Evolutionary conservation across 2,113 vertebrate species (phyloP).

Genomic region (Benitochromis conjunctus): DNA sequence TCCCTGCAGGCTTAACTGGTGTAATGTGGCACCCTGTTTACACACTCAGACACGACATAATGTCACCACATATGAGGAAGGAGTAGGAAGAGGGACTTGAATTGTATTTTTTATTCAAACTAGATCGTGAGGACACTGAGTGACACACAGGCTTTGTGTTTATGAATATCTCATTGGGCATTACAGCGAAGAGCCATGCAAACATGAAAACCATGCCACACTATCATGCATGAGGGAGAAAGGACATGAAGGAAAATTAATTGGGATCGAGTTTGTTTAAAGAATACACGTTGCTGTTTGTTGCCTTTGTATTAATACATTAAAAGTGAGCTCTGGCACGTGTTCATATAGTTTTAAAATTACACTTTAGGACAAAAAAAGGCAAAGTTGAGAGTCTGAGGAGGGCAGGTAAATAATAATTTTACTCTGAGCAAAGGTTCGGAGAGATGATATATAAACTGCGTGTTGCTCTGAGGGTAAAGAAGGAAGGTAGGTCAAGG

Average conservation of each 20-base stretch:
- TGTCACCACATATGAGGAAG: background rate
- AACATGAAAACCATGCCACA: conserved; percentile 55
- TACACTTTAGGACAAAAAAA: background rate
- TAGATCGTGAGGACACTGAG: background rate
- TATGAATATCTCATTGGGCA: background rate
- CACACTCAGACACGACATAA: background rate
- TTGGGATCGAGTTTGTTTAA: background rate
- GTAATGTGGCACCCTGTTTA: conserved; percentile 14
- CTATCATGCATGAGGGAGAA: conserved; percentile 48
- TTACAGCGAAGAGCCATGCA: conserved; percentile 58
- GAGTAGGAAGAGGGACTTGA: background rate
- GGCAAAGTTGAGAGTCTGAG: background rate
- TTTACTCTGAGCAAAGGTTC: background rate
- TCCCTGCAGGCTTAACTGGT: background rate
- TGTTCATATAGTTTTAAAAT: background rate
- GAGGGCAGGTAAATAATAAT: background rate
- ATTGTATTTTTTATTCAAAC: background rate
- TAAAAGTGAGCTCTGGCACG: background rate
- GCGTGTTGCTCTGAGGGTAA: background rate
- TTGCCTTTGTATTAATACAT: background rate
- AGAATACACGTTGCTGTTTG: background rate
- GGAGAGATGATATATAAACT: background rate
- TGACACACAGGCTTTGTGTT: background rate
- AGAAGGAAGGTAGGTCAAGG: background rate
- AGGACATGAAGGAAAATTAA: background rate